These are phyloP conservation scores for Epinephelus moara DNA, from an alignment of 2,113 vertebrate genomes.

Conservation along the genomic window DNA sequence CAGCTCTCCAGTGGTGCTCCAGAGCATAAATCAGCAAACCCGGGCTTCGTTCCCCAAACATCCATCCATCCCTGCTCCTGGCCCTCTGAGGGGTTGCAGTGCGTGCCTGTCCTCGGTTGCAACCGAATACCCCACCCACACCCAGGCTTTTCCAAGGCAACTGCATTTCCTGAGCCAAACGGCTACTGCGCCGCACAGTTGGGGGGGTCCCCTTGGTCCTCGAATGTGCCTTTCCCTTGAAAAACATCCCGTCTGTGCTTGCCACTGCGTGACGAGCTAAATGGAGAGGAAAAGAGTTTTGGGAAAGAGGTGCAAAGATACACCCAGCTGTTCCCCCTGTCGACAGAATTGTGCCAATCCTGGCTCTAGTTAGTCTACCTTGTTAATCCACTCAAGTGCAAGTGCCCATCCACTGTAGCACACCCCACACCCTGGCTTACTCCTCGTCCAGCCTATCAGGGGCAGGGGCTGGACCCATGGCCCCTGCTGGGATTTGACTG, in stretches of 20 bases:
- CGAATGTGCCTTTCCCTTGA: constrained; percentile 44
- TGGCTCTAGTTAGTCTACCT: constrained; percentile 46
- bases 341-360: constrained; percentile 26
- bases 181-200: constrained; percentile 26
- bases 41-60: constrained; percentile 37
- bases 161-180: constrained; percentile 38
- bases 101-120: constrained; percentile 52
- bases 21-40: constrained; percentile 72
- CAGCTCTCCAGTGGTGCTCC: constrained; percentile 64
- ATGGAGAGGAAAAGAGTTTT: constrained; percentile 66
- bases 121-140: constrained; percentile 15
- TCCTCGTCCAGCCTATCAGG: constrained; percentile 17
- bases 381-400: constrained; percentile 57
- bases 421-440: constrained; percentile 16
- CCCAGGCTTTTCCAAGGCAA: constrained; percentile 24
- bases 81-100: constrained; percentile 35
- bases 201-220: constrained; percentile 25
- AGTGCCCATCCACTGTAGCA: constrained; percentile 29
- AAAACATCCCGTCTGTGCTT: constrained; percentile 65
- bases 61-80: constrained; percentile 43
- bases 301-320: constrained; percentile 40
- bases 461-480: not conserved
- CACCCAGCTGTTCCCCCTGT: constrained; percentile 60
- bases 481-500: not conserved
- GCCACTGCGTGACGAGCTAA: constrained; percentile 52